These are phyloP conservation scores for Myodes glareolus DNA, from an alignment of 2,113 vertebrate genomes.

Conservation along the genomic window DNA sequence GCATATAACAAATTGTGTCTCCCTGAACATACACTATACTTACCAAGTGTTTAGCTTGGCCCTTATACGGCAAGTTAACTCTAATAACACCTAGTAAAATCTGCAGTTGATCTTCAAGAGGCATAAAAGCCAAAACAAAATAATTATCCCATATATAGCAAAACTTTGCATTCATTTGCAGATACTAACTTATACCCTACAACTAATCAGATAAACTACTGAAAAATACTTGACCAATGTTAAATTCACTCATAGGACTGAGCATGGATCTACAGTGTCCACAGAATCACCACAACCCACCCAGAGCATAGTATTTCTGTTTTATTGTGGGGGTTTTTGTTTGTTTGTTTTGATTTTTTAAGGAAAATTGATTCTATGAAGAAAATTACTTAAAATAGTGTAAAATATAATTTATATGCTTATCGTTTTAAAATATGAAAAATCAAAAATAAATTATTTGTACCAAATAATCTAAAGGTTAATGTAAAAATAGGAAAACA, in stretches of 20 bases:
- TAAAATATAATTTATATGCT: background rate
- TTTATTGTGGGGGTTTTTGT: background rate
- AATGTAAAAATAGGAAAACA: slow-evolving; percentile 31
- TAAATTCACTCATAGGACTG: background rate
- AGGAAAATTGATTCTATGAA: background rate
- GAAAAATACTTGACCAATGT: slow-evolving; percentile 15
- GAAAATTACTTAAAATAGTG: slow-evolving; percentile 25
- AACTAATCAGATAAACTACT: slow-evolving; percentile 4
- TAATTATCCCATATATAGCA: background rate
- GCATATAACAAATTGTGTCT: background rate
- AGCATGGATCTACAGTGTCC: background rate
- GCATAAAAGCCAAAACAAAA: background rate
- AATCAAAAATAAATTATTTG: slow-evolving; percentile 16
- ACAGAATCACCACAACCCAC: background rate
- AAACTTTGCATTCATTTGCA: background rate
- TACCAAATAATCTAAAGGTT: background rate
- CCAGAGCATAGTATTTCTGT: background rate
- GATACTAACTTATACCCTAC: background rate
- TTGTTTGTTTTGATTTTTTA: background rate
- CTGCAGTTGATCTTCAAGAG: slow-evolving; percentile 3
- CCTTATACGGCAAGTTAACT: background rate
- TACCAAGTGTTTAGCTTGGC: background rate
- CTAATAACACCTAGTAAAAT: background rate
- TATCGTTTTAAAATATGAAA: background rate
- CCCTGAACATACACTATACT: background rate